Evolutionary conservation across 2,888 invertebrate genomes (phyloP).

Genomic region (Dryococelus australis): DNA sequence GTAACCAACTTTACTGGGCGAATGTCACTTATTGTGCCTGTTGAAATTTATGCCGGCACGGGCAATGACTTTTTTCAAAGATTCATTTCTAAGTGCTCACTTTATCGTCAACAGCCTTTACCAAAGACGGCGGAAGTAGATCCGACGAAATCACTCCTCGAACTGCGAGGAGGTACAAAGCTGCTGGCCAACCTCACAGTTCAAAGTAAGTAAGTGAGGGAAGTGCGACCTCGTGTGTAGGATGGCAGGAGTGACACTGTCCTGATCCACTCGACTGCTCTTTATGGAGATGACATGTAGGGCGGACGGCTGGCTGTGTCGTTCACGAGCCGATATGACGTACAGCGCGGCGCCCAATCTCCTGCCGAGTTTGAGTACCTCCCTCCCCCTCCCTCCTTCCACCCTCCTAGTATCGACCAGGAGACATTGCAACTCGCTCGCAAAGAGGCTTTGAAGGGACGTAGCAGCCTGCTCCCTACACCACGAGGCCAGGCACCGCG

Average conservation of each 20-base stretch:
- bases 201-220: neutral
- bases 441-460: neutral
- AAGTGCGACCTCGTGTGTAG: neutral
- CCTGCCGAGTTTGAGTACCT: neutral
- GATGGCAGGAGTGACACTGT: neutral
- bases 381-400: neutral
- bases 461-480: too few species aligned
- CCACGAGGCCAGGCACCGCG: too few species aligned
- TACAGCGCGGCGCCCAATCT: constrained; percentile 6
- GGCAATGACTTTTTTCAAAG: too few species aligned
- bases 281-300: constrained; percentile 9
- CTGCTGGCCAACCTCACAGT: too few species aligned
- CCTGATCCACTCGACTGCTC: constrained; percentile 8
- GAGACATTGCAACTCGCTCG: neutral
- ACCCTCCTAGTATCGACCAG: neutral
- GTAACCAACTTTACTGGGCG: too few species aligned
- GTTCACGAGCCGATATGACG: constrained; percentile 10
- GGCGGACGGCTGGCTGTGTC: neutral
- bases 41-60: too few species aligned
- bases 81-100: too few species aligned
- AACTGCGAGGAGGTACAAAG: too few species aligned
- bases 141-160: too few species aligned
- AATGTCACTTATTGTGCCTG: too few species aligned
- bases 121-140: too few species aligned
- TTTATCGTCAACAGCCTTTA: too few species aligned